Base-by-base conservation (phyloP, 2,797 vertebrate genomes). In the Bovichtus diacanthus region DNA sequence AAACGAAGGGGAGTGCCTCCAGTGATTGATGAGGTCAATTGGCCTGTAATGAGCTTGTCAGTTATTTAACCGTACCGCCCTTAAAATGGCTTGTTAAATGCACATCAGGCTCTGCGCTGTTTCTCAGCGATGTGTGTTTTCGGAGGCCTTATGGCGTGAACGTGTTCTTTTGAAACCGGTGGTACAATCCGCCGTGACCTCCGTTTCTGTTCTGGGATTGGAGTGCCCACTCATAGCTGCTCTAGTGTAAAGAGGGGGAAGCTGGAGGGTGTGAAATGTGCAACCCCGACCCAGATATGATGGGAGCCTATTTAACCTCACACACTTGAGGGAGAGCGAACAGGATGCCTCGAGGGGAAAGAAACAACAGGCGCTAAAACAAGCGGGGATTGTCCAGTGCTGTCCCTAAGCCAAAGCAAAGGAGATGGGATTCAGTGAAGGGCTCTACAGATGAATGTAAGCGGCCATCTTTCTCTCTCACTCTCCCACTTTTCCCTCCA, bases 261-360 rank as follows among this genome's bases (percentile, higher is more conserved):
- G 62, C 31, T 43, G 36, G 63, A 60, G 61, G 63, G 58, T 60
- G 31, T 44, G 59, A 55, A 60, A 62, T 44, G 78, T 51, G 47
- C 66, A 21, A 44, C 19, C 16, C 70, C 66, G 74, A 61, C 77
- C 78, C 79, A 82, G 87, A 92, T 90, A 86, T 92, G 91, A 92
- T 91, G 89, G 58, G 76, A 78, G 86, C 82, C 88, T 86, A 82
- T 93, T 94, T 92, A 93, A 93, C 92, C 90, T 85, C 81, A 72
- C 74, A 78, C 92, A 93, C 93, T 93, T 69, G 63, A 92, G 67
- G 70, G 64, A 88, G 86, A 92, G 88, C 84, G 84, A 85, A 74
- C 76, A 66, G 74, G 88, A 87, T 82, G 83, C 83, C 85, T 86
- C 15, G 64, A 90, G 90, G 81, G 86, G 78, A 76, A 70, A 50